phyloP scores from a whole-genome alignment of 1,140 invertebrate species.

The Pogonomyrmex barbatus region DNA sequence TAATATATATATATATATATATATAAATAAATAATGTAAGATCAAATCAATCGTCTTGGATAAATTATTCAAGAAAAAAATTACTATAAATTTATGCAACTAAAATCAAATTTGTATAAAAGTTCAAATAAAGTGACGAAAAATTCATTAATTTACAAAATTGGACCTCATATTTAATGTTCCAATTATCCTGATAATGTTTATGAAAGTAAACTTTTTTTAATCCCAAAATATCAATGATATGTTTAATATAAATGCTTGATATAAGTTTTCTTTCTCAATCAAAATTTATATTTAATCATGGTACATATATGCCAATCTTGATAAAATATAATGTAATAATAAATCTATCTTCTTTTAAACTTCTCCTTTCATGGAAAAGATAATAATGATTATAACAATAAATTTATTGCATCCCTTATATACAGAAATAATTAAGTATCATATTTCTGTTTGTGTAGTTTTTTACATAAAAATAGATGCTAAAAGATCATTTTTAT shows the following conservation, averaged over 20 bases:
- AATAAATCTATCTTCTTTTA: background rate
- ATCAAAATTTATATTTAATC: constrained; percentile 26
- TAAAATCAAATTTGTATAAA: background rate
- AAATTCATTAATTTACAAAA: background rate
- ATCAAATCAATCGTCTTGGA: background rate
- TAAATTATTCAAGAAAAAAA: background rate
- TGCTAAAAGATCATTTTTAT: background rate
- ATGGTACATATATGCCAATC: background rate
- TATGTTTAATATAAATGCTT: background rate
- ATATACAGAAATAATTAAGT: constrained; percentile 38
- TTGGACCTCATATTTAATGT: background rate
- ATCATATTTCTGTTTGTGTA: background rate
- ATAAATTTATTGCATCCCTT: constrained; percentile 29
- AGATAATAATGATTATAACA: no score
- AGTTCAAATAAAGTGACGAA: background rate
- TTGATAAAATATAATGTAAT: constrained; percentile 44
- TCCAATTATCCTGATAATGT: background rate
- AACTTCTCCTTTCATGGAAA: no score
- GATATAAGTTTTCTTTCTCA: constrained; percentile 1
- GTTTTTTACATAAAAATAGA: constrained; percentile 28
- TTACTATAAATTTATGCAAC: background rate
- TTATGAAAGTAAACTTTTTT: background rate
- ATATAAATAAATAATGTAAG: background rate
- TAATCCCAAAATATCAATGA: background rate
- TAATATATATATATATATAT: no score